Evolutionary conservation across 2,797 vertebrate species (phyloP).

Genomic region (Hydrocynus forskahlii): DNA sequence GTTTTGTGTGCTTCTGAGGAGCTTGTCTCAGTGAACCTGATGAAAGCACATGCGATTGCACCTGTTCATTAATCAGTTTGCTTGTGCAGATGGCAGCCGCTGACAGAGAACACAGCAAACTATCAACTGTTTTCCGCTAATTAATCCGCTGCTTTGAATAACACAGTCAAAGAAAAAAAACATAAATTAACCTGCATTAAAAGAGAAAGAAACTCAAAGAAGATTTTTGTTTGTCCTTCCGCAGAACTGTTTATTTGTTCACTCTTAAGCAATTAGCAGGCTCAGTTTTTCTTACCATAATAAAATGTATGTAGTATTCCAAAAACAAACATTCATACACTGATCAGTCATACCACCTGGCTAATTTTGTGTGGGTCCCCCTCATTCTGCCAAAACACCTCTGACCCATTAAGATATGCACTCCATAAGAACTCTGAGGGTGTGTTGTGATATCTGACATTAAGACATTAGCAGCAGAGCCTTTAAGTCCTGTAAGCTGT

Average conservation of each 20-base stretch:
- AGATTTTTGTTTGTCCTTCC: constrained; percentile 44
- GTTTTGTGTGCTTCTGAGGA: constrained; percentile 34
- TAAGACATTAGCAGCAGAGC: no score
- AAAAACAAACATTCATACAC: no score
- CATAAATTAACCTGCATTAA: constrained; percentile 54
- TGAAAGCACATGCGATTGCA: constrained; percentile 69
- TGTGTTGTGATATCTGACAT: no score
- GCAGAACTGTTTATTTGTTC: constrained; percentile 46
- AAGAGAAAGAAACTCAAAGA: constrained; percentile 57
- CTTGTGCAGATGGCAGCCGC: constrained; percentile 73
- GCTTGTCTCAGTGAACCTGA: constrained; percentile 66
- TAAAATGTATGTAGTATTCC: no score
- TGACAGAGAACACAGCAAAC: constrained; percentile 70
- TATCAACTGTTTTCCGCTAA: constrained; percentile 70
- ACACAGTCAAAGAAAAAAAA: constrained; percentile 65
- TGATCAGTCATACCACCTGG: no score
- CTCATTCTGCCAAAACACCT: no score
- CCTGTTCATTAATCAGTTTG: constrained; percentile 77
- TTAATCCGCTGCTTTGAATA: constrained; percentile 71
- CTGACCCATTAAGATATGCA: no score
- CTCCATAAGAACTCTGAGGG: no score
- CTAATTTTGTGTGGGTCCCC: no score
- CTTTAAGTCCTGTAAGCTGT: no score
- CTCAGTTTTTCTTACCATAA: constrained; percentile 16
- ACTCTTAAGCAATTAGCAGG: constrained; percentile 47